A percentile compares a stretch with the other conserved stretches of the same genome.
These are phyloP conservation scores for Amblyornis subalaris DNA, from an alignment of 2,113 vertebrate species.

Conservation along the genomic window DNA sequence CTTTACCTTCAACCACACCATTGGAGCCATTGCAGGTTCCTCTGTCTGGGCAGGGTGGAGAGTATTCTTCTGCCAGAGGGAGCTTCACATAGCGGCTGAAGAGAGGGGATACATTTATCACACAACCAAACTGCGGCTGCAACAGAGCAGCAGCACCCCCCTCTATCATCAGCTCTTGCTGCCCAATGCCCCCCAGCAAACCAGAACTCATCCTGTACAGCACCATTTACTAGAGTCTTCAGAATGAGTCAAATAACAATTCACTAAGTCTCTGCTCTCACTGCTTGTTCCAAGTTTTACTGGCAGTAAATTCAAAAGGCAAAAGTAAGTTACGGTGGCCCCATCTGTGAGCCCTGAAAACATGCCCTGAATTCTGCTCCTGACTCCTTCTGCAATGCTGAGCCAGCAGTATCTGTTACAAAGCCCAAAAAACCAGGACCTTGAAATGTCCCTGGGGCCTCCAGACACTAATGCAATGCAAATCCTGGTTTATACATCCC, in stretches of 20 bases:
- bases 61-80: slow-evolving; percentile 67
- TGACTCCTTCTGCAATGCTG: not conserved
- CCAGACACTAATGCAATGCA: not conserved
- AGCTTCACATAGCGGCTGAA: slow-evolving; percentile 88
- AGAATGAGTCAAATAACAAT: not conserved
- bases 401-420: not conserved
- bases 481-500: not conserved
- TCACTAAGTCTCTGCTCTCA: not conserved
- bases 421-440: not conserved
- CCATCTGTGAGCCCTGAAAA: not conserved
- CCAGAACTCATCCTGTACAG: not conserved
- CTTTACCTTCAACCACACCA: slow-evolving; percentile 81
- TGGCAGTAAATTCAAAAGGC: not conserved
- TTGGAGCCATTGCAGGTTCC: slow-evolving; percentile 82
- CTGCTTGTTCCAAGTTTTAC: not conserved
- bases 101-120: not conserved
- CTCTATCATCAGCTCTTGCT: not conserved
- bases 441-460: not conserved
- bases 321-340: not conserved
- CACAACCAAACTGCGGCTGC: not conserved
- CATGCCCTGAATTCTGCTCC: not conserved
- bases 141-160: not conserved
- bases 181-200: not conserved
- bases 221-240: not conserved
- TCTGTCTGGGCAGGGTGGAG: slow-evolving; percentile 67